A percentile compares a stretch with the other conserved stretches of the same genome.
These are phyloP conservation scores for Puffinus mauretanicus DNA, from an alignment of 2,113 vertebrate species.

Conservation along the genomic window DNA sequence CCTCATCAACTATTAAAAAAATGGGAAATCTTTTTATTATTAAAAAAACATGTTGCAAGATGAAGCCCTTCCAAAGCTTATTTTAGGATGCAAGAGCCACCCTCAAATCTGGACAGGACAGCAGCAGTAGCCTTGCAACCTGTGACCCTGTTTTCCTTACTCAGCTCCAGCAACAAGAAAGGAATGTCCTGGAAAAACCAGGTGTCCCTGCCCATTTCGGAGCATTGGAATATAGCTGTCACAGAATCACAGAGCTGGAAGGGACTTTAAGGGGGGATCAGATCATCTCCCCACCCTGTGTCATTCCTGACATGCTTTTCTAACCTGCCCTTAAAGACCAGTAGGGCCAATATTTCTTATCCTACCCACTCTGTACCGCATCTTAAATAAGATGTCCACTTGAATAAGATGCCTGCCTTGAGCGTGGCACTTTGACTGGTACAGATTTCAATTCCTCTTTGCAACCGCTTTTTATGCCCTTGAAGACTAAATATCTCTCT, in stretches of 20 bases:
- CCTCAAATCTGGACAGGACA: neutral
- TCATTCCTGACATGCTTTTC: neutral
- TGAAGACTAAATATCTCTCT: neutral
- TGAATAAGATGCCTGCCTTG: neutral
- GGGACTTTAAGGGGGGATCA: neutral
- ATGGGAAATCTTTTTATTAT: neutral
- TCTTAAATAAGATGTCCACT: neutral
- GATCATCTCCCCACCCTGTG: neutral
- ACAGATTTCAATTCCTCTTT: neutral
- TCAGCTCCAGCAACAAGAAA: neutral
- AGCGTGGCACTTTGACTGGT: neutral
- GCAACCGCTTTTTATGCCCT: neutral
- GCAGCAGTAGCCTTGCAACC: neutral
- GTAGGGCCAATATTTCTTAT: neutral
- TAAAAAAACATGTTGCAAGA: neutral
- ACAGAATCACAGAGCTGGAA: neutral
- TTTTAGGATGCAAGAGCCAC: neutral
- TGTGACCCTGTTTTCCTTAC: neutral
- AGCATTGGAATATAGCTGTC: neutral
- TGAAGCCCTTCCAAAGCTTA: neutral
- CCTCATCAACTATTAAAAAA: neutral
- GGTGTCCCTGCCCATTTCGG: neutral
- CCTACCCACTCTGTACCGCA: neutral
- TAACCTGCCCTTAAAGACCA: neutral
- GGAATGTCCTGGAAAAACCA: neutral